phyloP scores from a whole-genome alignment of 2,888 invertebrate species.

The Euproctis similis region DNA sequence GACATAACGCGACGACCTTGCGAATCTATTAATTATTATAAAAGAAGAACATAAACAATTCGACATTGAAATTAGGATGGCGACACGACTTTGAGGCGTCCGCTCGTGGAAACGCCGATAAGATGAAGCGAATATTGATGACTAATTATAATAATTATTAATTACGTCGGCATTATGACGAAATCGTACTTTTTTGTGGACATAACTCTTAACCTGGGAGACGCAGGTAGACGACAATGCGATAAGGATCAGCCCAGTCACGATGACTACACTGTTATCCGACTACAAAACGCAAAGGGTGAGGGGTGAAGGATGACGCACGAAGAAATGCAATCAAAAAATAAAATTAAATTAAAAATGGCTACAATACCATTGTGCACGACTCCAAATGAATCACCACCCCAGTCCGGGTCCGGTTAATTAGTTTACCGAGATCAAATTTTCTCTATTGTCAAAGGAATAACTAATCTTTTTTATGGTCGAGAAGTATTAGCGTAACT shows the following conservation, averaged over 20 bases:
- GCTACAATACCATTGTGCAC: constrained; percentile 35
- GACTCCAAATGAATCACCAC: constrained; percentile 35
- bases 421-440: constrained; percentile 30
- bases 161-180: constrained; percentile 24
- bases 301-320: constrained; percentile 18
- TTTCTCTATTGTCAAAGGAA: constrained; percentile 23
- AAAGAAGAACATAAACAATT: constrained; percentile 19
- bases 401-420: constrained; percentile 32
- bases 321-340: constrained; percentile 40
- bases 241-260: constrained; percentile 29
- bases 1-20: constrained; percentile 39
- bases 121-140: constrained; percentile 18
- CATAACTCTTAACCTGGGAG: constrained; percentile 25
- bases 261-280: constrained; percentile 17
- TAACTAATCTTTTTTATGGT: no score
- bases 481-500: no score
- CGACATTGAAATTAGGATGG: constrained; percentile 11
- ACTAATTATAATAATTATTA: no score
- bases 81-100: constrained; percentile 9
- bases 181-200: no score
- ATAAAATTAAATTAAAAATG: constrained; percentile 46
- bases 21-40: constrained; percentile 42
- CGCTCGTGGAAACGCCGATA: constrained; percentile 18
- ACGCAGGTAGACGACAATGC: constrained; percentile 28
- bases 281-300: constrained; percentile 14